Percentiles rank a stretch among this genome's conserved stretches.
Conservation (phyloP, 2,888 invertebrate genomes). For the Drosophila paramelanica region DNA sequence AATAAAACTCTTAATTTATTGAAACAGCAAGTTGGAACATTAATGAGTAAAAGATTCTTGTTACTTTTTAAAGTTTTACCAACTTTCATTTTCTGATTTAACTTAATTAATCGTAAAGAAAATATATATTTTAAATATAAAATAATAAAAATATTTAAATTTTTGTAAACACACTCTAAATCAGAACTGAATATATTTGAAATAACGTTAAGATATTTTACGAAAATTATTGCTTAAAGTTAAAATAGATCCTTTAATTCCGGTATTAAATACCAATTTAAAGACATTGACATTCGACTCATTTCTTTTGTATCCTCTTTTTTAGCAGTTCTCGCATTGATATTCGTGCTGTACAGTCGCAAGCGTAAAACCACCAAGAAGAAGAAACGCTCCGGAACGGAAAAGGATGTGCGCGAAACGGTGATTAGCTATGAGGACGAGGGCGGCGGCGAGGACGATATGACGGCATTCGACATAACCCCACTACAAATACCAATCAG, state of each 20-base stretch:
- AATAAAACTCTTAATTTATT: slow-evolving; percentile 59
- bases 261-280: background rate
- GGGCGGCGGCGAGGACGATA: slow-evolving; percentile 99
- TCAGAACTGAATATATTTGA: no score
- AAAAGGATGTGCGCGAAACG: slow-evolving; percentile 99
- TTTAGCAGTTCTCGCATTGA: slow-evolving; percentile 92
- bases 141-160: no score
- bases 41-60: slow-evolving; percentile 21
- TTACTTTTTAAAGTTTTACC: no score
- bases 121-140: no score
- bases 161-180: no score
- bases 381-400: slow-evolving; percentile 97
- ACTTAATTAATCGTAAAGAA: no score
- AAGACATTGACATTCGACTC: background rate
- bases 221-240: no score
- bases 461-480: slow-evolving; percentile 99
- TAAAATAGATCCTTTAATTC: background rate
- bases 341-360: slow-evolving; percentile 98
- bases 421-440: slow-evolving; percentile 99
- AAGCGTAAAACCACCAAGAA: slow-evolving; percentile 90
- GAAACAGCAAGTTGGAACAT: slow-evolving; percentile 27
- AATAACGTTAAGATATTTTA: no score
- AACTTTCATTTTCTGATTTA: no score
- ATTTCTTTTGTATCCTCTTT: background rate
- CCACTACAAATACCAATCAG: slow-evolving; percentile 98